A percentile compares a stretch with the other conserved stretches of the same genome.
Evolutionary conservation across 1,140 invertebrate species (phyloP).

Genomic region (Uloborus diversus): DNA sequence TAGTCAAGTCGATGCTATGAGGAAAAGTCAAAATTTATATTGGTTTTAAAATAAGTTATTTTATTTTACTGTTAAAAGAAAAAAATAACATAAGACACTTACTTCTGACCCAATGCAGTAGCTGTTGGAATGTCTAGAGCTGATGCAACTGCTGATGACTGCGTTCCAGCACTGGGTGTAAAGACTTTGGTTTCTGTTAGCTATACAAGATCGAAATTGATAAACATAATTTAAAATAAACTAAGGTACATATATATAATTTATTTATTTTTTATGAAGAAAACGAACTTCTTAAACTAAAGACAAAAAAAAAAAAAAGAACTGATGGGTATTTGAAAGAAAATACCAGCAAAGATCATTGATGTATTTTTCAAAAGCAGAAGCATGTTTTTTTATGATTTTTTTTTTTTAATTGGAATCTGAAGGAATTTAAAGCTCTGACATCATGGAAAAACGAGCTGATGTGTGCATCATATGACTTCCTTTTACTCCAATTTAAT

Average conservation of each 20-base stretch:
- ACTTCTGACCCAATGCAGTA: constrained; percentile 52
- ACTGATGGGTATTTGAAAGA: too few relatives aligned
- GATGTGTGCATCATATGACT: too few relatives aligned
- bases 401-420: neutral
- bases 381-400: too few relatives aligned
- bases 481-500: too few relatives aligned
- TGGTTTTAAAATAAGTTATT: neutral
- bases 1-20: constrained; percentile 59
- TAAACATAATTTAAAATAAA: neutral
- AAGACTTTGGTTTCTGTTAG: constrained; percentile 95
- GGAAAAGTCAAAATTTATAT: constrained; percentile 8
- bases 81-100: neutral
- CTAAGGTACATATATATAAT: too few relatives aligned
- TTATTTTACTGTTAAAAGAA: too few relatives aligned
- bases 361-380: too few relatives aligned
- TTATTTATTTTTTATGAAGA: too few relatives aligned
- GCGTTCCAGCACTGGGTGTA: constrained; percentile 73
- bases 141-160: constrained; percentile 56
- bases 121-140: constrained; percentile 39
- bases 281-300: too few relatives aligned
- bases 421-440: neutral
- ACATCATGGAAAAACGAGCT: too few relatives aligned
- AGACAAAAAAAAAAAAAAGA: too few relatives aligned
- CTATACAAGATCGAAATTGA: constrained; percentile 58
- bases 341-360: too few relatives aligned